Conservation (phyloP, 2,888 invertebrate genomes). For the Agonopterix subpropinquella region DNA sequence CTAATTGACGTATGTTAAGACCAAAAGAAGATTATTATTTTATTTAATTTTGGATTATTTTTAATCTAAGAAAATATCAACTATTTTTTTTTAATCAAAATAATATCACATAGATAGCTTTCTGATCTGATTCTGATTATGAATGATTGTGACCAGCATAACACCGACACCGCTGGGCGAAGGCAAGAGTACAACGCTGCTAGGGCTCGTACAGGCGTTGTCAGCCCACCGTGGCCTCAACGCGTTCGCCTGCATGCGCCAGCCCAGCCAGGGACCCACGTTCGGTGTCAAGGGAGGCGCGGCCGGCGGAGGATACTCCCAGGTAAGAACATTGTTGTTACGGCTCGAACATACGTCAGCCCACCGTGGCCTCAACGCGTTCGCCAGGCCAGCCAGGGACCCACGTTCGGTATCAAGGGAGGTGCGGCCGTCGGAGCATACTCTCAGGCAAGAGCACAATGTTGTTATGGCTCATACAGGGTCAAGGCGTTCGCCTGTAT, state of each 20-base stretch:
- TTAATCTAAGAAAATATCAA: too few relatives aligned
- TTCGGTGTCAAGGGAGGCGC: constrained; percentile 99
- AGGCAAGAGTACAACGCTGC: constrained; percentile 96
- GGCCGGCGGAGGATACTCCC: constrained; percentile 98
- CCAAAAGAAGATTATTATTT: too few relatives aligned
- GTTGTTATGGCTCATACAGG: constrained; percentile 95
- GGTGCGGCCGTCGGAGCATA: constrained; percentile 99
- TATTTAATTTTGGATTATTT: too few relatives aligned
- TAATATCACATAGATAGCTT: too few relatives aligned
- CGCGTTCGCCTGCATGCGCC: constrained; percentile 94
- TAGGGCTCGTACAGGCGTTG: constrained; percentile 95
- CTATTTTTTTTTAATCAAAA: too few relatives aligned
- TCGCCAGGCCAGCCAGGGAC: constrained; percentile 99
- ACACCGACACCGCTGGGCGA: constrained; percentile 99
- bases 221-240: constrained; percentile 89
- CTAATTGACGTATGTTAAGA: too few relatives aligned
- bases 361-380: constrained; percentile 88
- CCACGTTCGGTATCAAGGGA: constrained; percentile 98
- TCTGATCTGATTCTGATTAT: too few relatives aligned
- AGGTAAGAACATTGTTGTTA: constrained; percentile 94
- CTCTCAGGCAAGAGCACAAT: constrained; percentile 96
- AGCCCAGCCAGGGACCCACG: constrained; percentile 99
- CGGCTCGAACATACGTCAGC: constrained; percentile 95
- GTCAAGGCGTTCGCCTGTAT: constrained; percentile 79
- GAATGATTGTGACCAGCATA: constrained; percentile 76